Evolutionary conservation across 1,140 invertebrate species (phyloP), one percentile per base, ranked within the genome.

Genomic region (Drosophila ananassae): DNA sequence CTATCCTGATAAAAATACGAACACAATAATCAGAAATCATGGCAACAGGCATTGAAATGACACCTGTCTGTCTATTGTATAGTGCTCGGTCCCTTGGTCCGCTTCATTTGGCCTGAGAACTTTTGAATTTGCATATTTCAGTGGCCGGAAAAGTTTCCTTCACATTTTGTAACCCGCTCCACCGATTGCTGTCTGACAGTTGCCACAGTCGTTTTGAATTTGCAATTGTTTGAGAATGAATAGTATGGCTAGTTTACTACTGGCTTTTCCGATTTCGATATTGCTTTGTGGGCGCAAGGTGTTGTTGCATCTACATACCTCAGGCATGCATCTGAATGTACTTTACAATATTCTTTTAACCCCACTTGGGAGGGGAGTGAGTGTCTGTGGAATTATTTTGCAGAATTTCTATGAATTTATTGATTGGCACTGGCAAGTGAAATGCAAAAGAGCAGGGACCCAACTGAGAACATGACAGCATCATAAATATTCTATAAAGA

Each of bases 11-110:
- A 46, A 41, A 73, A 58, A 67, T 67, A 32, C 54, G 7, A 76
- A 55, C 73, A 85, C 69, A 87, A 85, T 85, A 85, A 85, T 87
- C 82, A 87, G 87, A 85, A 85, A 85, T 85, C 81, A 85, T 81
- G 64, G 57, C 77, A 69, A 74, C 67, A 73, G 82, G 78, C 78
- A 85, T 61, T 72, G 58, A 82, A 75, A 72, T 85, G 81, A 85
- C 81, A 85, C 81, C 81, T 74, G 59, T 64, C 71, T 74, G 58
- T 74, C 72, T 73, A 52, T 30, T 62, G 58, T 34, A 64, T 53
- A 67, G 47, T 67, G 47, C 50, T 22, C n/a, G 50, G 48, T 68
- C 32, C 39, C 64, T 39, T 25, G 46, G 44, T 30, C 25, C 67
- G 67, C 67, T 55, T 71, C 63, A 71, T 71, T 71, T 71, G 64